phyloP scores from a whole-genome alignment of 1,140 invertebrate species.

The Lysiphlebus fabarum region DNA sequence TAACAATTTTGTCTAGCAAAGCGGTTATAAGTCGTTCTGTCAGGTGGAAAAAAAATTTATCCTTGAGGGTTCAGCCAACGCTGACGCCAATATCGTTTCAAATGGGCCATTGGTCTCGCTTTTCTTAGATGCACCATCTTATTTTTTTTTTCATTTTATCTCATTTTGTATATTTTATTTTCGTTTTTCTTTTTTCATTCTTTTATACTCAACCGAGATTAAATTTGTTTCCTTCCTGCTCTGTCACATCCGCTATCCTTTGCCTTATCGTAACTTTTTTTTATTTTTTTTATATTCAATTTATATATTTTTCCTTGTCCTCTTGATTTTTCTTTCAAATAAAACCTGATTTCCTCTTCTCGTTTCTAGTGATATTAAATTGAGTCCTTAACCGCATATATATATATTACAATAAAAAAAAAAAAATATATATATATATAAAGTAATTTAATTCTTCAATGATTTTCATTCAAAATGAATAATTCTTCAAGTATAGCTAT shows the following conservation, averaged over 20 bases:
- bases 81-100: conserved; percentile 37
- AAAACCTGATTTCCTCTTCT: conserved; percentile 8
- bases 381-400: too few relatives aligned
- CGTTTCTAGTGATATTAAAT: neutral
- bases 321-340: conserved; percentile 13
- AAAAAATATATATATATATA: too few relatives aligned
- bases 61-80: conserved; percentile 33
- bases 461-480: too few relatives aligned
- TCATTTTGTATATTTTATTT: conserved; percentile 3
- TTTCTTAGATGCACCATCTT: conserved; percentile 22
- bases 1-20: conserved; percentile 6
- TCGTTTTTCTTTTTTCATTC: neutral
- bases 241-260: neutral
- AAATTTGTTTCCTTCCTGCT: conserved; percentile 20
- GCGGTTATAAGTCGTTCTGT: conserved; percentile 30
- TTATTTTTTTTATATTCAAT: too few relatives aligned
- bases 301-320: neutral
- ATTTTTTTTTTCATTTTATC: neutral
- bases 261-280: neutral
- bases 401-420: too few relatives aligned
- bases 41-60: conserved; percentile 42
- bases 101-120: conserved; percentile 35
- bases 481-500: too few relatives aligned
- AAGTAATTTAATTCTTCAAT: too few relatives aligned
- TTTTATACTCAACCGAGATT: conserved; percentile 22